Conservation (phyloP, 2,888 invertebrate species). For the Tenthredo notha region DNA sequence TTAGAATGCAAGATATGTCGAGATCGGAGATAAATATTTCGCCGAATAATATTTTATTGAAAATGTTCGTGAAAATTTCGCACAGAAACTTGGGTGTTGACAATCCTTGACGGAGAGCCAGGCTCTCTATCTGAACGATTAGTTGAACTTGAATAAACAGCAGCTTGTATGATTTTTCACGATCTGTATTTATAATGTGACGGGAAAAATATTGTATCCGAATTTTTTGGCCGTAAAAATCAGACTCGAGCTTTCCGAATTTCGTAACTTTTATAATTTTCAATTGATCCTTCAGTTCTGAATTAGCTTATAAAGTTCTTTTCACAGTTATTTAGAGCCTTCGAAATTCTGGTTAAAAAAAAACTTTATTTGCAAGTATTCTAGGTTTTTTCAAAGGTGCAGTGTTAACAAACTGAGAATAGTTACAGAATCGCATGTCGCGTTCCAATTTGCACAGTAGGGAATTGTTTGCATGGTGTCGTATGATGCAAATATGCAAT, state of each 20-base stretch:
- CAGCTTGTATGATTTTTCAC: background rate
- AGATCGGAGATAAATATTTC: background rate
- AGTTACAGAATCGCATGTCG: background rate
- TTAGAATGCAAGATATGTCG: background rate
- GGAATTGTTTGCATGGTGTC: background rate
- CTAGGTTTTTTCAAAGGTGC: background rate
- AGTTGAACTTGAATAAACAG: background rate
- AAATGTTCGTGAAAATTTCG: constrained; percentile 58
- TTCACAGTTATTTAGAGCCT: background rate
- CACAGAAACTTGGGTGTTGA: constrained; percentile 57
- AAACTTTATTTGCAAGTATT: background rate
- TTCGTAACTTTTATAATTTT: too few species aligned
- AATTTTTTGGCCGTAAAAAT: background rate
- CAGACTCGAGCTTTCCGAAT: background rate
- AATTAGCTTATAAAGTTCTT: background rate
- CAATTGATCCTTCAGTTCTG: background rate
- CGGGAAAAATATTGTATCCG: background rate
- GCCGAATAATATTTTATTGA: constrained; percentile 22
- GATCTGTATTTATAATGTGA: background rate
- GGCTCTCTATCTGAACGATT: too few species aligned
- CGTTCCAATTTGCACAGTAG: background rate
- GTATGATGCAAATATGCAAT: constrained; percentile 29
- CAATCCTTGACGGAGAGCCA: background rate
- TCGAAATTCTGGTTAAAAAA: background rate
- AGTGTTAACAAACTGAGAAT: background rate